These are phyloP conservation scores for Phymorhynchus buccinoides DNA, from an alignment of 1,140 invertebrate genomes.

Conservation along the genomic window DNA sequence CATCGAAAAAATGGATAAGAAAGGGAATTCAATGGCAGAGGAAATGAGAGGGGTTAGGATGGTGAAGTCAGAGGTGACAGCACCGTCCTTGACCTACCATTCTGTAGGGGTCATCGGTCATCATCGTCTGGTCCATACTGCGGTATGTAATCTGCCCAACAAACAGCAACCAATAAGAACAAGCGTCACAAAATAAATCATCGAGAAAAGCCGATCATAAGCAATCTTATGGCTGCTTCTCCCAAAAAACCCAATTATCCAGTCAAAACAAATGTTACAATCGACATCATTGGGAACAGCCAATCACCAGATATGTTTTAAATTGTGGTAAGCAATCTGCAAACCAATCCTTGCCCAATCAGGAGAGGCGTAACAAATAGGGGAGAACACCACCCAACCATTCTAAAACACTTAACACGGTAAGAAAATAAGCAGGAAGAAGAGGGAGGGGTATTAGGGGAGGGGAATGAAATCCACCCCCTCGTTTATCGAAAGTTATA, in stretches of 20 bases:
- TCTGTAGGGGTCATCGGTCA: neutral
- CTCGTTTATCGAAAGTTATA: too few species aligned
- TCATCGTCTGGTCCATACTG: constrained; percentile 13
- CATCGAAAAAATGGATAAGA: too few species aligned
- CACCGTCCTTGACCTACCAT: neutral
- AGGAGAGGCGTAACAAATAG: too few species aligned
- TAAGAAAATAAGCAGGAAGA: neutral
- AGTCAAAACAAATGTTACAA: neutral
- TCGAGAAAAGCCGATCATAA: neutral
- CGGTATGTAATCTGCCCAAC: neutral
- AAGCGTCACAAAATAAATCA: neutral
- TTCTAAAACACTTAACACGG: too few species aligned
- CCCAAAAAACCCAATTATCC: too few species aligned
- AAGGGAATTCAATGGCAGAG: too few species aligned
- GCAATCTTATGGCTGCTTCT: too few species aligned
- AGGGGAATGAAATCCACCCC: neutral
- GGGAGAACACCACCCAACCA: too few species aligned
- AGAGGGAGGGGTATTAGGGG: neutral
- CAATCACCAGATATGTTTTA: neutral
- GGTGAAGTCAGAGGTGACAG: too few species aligned
- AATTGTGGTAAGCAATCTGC: neutral
- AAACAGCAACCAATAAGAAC: neutral
- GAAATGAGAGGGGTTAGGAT: too few species aligned
- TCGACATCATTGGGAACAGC: neutral
- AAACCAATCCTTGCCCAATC: too few species aligned